Evolutionary conservation across 2,797 vertebrate genomes (phyloP), one percentile per base, ranked within the genome.

Genomic region (Loris lydekkerianus): DNA sequence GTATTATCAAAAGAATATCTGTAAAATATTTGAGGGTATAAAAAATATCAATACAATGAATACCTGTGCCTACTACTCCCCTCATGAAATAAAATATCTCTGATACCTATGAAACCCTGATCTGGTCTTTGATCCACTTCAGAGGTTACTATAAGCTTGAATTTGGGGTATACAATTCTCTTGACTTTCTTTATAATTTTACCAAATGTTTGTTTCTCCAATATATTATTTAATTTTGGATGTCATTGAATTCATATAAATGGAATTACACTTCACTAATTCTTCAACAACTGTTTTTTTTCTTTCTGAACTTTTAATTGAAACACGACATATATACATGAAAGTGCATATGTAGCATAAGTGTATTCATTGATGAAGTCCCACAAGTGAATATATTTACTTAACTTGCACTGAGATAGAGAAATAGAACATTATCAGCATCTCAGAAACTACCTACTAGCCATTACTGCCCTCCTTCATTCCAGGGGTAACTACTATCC

Each of bases 161-260:
- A 80, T 76, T 94, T 43, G 58, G 67, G 17, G 23, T 13, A 69
- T 86, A 81, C 37, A 29, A 29, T 85, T 89, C 18, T 23, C 58
- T 88, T 77, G 10, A 80, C 85, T 90, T 63, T 53, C 18, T 73
- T 86, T 91, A 37, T 80, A 86, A 67, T 60, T 91, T 73, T 73
- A 53, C 31, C 25, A 72, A 84, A 78, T 78, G 43, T 80, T 78
- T 78, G 46, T 73, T 88, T 96, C 84, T 88, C 10, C 8, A 67
- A 40, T 84, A 23, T 23, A 31, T 40, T 46, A 73, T 49, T 92
- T 92, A 88, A 73, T 65, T 82, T 76, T 83, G 10, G 8, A 7
- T 17, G 61, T 31, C 58, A 25, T 60, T 88, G 2, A 84, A 78
- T 88, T 65, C n/a, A 72, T 58, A 11, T 84, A 88, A 73, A 60